Evolutionary conservation across 2,888 invertebrate species (phyloP).

Genomic region (Dastarcus helophoroides): DNA sequence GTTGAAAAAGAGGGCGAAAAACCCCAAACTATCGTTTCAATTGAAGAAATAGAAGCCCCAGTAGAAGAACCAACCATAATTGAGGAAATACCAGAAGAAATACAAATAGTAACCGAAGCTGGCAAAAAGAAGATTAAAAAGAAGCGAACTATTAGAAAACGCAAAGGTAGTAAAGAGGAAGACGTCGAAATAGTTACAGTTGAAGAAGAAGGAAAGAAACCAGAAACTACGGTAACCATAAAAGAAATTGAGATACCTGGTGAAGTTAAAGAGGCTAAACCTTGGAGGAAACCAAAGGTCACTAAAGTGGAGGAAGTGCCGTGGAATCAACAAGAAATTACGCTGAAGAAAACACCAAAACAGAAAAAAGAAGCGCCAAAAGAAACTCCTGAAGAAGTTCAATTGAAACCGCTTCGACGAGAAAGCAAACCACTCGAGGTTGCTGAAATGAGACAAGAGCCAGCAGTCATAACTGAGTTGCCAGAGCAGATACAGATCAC

Average conservation of each 20-base stretch:
- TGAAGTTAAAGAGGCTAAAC: no score
- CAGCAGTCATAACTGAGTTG: constrained; percentile 44
- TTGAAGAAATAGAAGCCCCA: constrained; percentile 10
- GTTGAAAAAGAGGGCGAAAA: constrained; percentile 30
- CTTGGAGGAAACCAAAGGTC: no score
- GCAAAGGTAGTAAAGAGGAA: constrained; percentile 27
- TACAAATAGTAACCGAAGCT: constrained; percentile 14
- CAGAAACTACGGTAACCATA: constrained; percentile 30
- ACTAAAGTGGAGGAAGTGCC: constrained; percentile 22
- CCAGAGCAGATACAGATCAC: constrained; percentile 23
- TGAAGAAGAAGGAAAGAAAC: constrained; percentile 36
- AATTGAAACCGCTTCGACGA: constrained; percentile 21
- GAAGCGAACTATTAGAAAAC: constrained; percentile 26
- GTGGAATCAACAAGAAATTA: constrained; percentile 53
- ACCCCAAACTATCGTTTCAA: constrained; percentile 35
- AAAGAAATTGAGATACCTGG: constrained; percentile 13
- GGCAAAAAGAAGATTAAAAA: constrained; percentile 15
- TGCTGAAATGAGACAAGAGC: constrained; percentile 50
- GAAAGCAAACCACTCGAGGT: constrained; percentile 29
- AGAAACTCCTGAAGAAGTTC: no score
- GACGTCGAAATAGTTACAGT: constrained; percentile 37
- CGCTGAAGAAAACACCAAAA: constrained; percentile 36
- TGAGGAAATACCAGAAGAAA: constrained; percentile 27
- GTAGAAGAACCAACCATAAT: constrained; percentile 9
- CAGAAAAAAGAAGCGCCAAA: constrained; percentile 33